Conservation (phyloP, 2,113 vertebrate genomes). For the Sakesphorus luctuosus region DNA sequence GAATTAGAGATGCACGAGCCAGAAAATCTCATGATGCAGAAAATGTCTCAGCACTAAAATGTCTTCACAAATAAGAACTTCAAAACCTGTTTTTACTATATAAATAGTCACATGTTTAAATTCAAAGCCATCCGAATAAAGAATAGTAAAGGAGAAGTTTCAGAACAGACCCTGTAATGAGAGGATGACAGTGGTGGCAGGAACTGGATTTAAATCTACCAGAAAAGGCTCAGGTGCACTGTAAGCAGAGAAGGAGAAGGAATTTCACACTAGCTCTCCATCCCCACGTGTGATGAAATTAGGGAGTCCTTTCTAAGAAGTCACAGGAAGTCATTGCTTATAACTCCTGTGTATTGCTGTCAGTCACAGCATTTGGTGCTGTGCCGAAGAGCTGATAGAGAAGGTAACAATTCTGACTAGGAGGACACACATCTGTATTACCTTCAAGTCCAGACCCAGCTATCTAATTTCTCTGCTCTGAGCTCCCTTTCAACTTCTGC, state of each 20-base stretch:
- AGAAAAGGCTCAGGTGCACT: not conserved
- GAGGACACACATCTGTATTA: not conserved
- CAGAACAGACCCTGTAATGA: not conserved
- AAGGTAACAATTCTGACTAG: not conserved
- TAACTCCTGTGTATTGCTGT: not conserved
- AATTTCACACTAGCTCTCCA: not conserved
- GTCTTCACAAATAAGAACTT: not conserved
- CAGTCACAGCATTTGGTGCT: not conserved
- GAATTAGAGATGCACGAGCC: not conserved
- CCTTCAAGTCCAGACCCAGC: not conserved
- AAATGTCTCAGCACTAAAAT: not conserved
- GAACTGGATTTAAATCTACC: not conserved
- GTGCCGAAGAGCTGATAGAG: not conserved
- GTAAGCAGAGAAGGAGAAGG: not conserved
- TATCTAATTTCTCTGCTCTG: not conserved
- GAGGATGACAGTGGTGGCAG: not conserved
- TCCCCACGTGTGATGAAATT: not conserved
- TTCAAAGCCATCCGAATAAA: not conserved
- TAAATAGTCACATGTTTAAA: not conserved
- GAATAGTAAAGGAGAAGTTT: not conserved
- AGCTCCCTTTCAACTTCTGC: not conserved
- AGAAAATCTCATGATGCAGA: not conserved
- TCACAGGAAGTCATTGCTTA: not conserved
- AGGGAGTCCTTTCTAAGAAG: not conserved
- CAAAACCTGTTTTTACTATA: not conserved